A percentile compares a stretch with the other conserved stretches of the same genome.
Conservation (phyloP, 2,888 invertebrate species). For the Trachelus troglodyta region DNA sequence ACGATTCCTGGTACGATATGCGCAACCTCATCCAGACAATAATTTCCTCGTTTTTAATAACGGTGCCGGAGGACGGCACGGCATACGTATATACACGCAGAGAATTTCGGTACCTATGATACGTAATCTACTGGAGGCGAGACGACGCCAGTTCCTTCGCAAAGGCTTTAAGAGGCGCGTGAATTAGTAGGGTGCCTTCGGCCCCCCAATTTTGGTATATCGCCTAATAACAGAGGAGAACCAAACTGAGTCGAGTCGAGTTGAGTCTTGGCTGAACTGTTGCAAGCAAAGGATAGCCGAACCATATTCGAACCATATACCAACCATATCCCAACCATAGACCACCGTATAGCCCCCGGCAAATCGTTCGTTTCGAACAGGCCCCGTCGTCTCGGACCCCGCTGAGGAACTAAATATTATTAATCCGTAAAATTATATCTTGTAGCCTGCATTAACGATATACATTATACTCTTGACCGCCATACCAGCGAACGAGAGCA, state of each 20-base stretch:
- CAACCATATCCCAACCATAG: not conserved
- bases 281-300: not conserved
- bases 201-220: slow-evolving; percentile 62
- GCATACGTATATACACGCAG: not conserved
- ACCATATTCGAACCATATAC: not conserved
- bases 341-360: not conserved
- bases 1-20: not conserved
- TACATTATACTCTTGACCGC: not conserved
- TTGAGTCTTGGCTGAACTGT: not conserved
- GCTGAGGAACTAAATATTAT: slow-evolving; percentile 34
- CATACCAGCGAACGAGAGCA: not conserved
- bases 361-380: slow-evolving; percentile 9
- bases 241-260: slow-evolving; percentile 15
- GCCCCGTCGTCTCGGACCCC: slow-evolving; percentile 34
- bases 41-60: slow-evolving; percentile 29
- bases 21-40: slow-evolving; percentile 19
- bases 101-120: not conserved
- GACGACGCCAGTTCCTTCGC: slow-evolving; percentile 6
- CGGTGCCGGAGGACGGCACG: slow-evolving; percentile 14
- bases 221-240: slow-evolving; percentile 60
- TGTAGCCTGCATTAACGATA: slow-evolving; percentile 11
- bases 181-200: slow-evolving; percentile 54
- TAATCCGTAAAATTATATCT: slow-evolving; percentile 38
- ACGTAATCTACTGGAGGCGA: not conserved
- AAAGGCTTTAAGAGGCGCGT: slow-evolving; percentile 44